A percentile compares a stretch with the other conserved stretches of the same genome.
These are phyloP conservation scores for Scaptodrosophila lebanonensis DNA, from an alignment of 1,140 invertebrate genomes.

Conservation along the genomic window DNA sequence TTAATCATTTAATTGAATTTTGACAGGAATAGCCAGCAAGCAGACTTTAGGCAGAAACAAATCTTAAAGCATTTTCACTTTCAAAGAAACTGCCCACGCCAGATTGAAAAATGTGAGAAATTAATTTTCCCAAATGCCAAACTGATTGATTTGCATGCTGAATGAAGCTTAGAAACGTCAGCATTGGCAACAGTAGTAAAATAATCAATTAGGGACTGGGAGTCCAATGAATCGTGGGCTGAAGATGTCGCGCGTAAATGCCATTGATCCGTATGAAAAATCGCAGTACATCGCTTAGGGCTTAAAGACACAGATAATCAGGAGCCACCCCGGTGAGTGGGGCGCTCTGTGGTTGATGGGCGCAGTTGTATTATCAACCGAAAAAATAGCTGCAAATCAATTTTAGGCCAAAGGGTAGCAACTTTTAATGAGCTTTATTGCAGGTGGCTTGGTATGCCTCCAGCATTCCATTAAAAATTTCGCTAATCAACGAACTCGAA, in stretches of 20 bases:
- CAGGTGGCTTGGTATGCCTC: background rate
- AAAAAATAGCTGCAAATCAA: conserved; percentile 36
- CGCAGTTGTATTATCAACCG: conserved; percentile 41
- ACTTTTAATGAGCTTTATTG: conserved; percentile 27
- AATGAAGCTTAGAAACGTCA: background rate
- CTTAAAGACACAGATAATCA: conserved; percentile 36
- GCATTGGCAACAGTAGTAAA: conserved; percentile 10
- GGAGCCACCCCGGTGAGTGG: background rate
- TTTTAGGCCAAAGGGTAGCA: conserved; percentile 34
- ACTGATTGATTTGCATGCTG: conserved; percentile 49
- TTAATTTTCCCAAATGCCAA: conserved; percentile 64
- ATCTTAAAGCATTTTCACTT: conserved; percentile 43
- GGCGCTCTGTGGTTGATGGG: conserved; percentile 12
- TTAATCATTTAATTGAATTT: conserved; percentile 66
- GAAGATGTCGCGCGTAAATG: background rate
- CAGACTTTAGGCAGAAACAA: conserved; percentile 1
- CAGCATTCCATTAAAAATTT: conserved; percentile 40
- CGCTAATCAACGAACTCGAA: conserved; percentile 4
- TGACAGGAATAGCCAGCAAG: conserved; percentile 2
- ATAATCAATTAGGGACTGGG: conserved; percentile 67
- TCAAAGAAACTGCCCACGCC: conserved; percentile 4
- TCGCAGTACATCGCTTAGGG: conserved; percentile 53
- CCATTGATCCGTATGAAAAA: conserved; percentile 59
- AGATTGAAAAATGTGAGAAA: conserved; percentile 59
- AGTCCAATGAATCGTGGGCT: conserved; percentile 1